Conservation (phyloP, 1,140 invertebrate species). For the Cydia amplana region DNA sequence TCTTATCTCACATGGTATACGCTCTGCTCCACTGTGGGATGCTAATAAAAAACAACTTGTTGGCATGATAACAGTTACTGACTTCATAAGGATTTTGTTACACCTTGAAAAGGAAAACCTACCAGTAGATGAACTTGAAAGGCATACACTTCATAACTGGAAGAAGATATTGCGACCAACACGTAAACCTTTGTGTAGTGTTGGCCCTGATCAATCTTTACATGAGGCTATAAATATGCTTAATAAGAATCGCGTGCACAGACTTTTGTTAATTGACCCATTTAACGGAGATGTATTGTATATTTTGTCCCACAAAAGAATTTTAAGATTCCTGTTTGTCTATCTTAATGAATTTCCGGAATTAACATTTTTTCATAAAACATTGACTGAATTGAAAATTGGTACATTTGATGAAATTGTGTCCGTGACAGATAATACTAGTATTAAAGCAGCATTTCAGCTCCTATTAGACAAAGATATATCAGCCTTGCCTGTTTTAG, state of each 20-base stretch:
- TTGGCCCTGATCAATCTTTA: constrained; percentile 70
- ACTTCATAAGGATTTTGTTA: constrained; percentile 72
- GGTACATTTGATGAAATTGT: constrained; percentile 69
- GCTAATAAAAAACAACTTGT: constrained; percentile 69
- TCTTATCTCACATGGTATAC: constrained; percentile 71
- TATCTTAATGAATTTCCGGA: constrained; percentile 76
- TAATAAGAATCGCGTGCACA: constrained; percentile 69
- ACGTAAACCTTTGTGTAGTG: constrained; percentile 65
- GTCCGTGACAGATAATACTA: constrained; percentile 66
- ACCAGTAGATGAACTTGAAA: constrained; percentile 70
- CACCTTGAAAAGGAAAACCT: constrained; percentile 66
- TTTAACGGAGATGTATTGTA: constrained; percentile 69
- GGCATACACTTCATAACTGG: constrained; percentile 71
- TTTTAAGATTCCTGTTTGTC: constrained; percentile 72
- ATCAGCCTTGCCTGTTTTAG: constrained; percentile 70
- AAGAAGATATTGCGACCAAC: constrained; percentile 65
- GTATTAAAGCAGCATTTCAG: constrained; percentile 69
- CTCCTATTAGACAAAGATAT: constrained; percentile 71
- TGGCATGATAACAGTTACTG: constrained; percentile 74
- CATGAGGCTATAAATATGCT: constrained; percentile 74
- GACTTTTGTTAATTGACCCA: constrained; percentile 71
- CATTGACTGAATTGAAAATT: constrained; percentile 68
- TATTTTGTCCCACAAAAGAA: constrained; percentile 74
- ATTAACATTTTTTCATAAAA: constrained; percentile 74
- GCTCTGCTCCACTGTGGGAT: constrained; percentile 74